Evolutionary conservation across 2,888 invertebrate species (phyloP).

Genomic region (Perizoma flavofasciatum): DNA sequence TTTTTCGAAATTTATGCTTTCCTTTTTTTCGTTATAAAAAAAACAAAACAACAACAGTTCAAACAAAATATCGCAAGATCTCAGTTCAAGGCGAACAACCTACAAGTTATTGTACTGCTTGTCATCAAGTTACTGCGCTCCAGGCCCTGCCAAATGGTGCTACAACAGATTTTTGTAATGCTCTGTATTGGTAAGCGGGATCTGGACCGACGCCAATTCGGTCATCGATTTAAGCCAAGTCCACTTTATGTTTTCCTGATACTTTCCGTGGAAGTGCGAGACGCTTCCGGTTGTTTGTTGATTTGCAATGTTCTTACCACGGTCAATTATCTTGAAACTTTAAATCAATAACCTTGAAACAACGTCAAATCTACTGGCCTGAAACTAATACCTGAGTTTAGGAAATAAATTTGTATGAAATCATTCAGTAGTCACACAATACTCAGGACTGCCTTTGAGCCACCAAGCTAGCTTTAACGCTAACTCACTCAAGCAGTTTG

Average conservation of each 20-base stretch:
- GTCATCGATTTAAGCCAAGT: conserved; percentile 81
- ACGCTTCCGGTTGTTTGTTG: conserved; percentile 54
- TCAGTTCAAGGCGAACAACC: no score
- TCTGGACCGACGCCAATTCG: conserved; percentile 76
- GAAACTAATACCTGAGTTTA: conserved; percentile 1
- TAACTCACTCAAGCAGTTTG: no score
- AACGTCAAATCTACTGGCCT: conserved; percentile 1
- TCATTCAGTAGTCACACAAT: no score
- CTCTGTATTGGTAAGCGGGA: conserved; percentile 77
- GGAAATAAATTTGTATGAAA: background rate
- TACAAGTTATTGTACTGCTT: conserved; percentile 9
- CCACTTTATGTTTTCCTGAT: conserved; percentile 71
- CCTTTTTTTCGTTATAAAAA: no score
- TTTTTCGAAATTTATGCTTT: no score
- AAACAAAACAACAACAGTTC: no score
- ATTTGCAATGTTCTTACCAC: conserved; percentile 27
- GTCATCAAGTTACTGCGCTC: conserved; percentile 8
- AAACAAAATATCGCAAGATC: no score
- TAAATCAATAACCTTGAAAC: conserved; percentile 16
- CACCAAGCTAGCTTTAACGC: no score
- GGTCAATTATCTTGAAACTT: conserved; percentile 17
- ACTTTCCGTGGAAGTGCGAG: conserved; percentile 60
- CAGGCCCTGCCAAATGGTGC: conserved; percentile 73
- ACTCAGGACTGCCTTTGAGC: no score
- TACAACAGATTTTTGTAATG: conserved; percentile 83